Base-by-base conservation (phyloP, 2,797 vertebrate genomes). In the Peromyscus eremicus region DNA sequence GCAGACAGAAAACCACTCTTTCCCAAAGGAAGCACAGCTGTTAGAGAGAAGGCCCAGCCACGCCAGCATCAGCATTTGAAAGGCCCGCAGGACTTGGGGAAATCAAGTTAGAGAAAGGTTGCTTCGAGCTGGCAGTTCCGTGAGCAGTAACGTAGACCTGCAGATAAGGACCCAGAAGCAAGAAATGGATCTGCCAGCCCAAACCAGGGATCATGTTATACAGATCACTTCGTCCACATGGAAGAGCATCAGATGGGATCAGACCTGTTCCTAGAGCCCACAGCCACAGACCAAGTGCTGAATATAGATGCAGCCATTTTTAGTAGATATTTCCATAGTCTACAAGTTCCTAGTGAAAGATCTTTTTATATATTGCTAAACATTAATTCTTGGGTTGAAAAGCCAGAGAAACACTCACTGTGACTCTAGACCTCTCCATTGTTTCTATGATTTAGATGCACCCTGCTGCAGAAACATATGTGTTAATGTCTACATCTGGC, bases 11-110 rank as follows among this genome's bases (percentile, higher is more conserved):
- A 87, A 87, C 94, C 23, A 17, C 70, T 88, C 79, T 52, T 91
- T 94, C 79, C 92, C 86, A 82, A 73, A 97, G 96, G 96, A 97
- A 96, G 60, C 5, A 0, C 97, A 98, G 96, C 97, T 97, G 97
- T 29, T 6, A 0, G 25, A 34, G 85, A 85, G 71, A 94, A 96
- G 91, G 25, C 57, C 7, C n/a, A 81, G 46, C 81, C 94, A 92
- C 91, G 75, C 37, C 57, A 3, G 2, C 64, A 93, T 96, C 94
- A 96, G 96, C 93, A 90, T 87, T 89, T 91, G 91, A 82, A 66
- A 2, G 60, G 46, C 27, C 11, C 43, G 86, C n/a, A 84, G 79
- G 77, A 75, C 60, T 81, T 77, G 16, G 29, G 9, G 52, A 89
- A 87, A 10, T 52, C 76, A 29, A 9, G 66, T 13, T 9, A 27